Evolutionary conservation across 1,140 invertebrate species (phyloP).

Genomic region (Pseudomyrmex dendroicus): DNA sequence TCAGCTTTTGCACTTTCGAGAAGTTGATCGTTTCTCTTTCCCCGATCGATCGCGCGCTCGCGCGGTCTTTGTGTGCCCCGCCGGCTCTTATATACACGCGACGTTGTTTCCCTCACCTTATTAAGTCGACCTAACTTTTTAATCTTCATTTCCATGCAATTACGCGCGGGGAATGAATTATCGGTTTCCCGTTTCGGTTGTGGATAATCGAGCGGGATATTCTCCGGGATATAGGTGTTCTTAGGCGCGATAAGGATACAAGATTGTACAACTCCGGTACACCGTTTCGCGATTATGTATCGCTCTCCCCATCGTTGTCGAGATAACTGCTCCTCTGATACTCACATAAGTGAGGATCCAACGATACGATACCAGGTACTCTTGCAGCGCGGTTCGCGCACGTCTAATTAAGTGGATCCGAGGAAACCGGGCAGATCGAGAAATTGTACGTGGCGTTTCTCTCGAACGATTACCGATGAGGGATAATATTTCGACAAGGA

Average conservation of each 20-base stretch:
- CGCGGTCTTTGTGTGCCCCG: conserved; percentile 9
- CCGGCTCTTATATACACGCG: conserved; percentile 54
- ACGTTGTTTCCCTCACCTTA: conserved; percentile 73
- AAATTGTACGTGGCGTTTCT: conserved; percentile 41
- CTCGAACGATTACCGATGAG: conserved; percentile 16
- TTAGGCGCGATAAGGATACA: conserved; percentile 29
- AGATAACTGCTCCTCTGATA: conserved; percentile 43
- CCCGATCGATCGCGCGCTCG: conserved; percentile 11
- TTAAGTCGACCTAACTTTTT: conserved; percentile 78
- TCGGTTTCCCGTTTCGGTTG: conserved; percentile 64
- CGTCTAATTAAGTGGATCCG: conserved; percentile 46
- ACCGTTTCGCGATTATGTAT: conserved; percentile 61
- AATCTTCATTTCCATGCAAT: conserved; percentile 81
- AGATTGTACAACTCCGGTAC: neutral
- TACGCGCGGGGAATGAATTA: conserved; percentile 80
- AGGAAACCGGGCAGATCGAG: conserved; percentile 32
- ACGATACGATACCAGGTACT: conserved; percentile 15
- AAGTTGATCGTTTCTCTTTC: conserved; percentile 25
- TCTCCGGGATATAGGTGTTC: conserved; percentile 4
- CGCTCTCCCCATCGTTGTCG: conserved; percentile 27
- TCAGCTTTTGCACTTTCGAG: conserved; percentile 14
- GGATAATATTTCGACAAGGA: conserved; percentile 26
- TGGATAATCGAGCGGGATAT: conserved; percentile 28
- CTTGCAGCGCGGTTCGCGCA: neutral
- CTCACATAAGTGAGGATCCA: conserved; percentile 28